Evolutionary conservation across 2,113 vertebrate species (phyloP).

Genomic region (Bettongia penicillata): DNA sequence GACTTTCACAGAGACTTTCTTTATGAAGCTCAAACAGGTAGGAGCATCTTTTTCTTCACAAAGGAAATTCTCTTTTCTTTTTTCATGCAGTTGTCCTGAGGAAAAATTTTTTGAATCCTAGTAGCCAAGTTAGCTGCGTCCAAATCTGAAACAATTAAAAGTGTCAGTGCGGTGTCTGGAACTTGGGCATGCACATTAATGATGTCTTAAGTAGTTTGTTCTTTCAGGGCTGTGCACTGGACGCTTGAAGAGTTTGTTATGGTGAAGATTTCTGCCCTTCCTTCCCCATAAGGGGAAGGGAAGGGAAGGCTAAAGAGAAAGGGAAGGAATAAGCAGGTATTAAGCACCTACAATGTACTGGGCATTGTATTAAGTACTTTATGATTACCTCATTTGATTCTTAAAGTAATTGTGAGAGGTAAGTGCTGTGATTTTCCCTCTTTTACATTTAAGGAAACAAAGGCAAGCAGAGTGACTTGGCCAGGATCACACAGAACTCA

Average conservation of each 20-base stretch:
- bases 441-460: background rate
- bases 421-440: background rate
- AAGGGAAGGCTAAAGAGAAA: background rate
- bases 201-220: background rate
- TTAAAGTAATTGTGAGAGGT: background rate
- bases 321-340: background rate
- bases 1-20: constrained; percentile 95
- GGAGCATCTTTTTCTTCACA: background rate
- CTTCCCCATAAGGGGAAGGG: background rate
- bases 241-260: background rate
- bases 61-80: background rate
- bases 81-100: constrained; percentile 13
- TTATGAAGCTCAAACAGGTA: constrained; percentile 97
- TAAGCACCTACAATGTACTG: background rate
- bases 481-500: background rate
- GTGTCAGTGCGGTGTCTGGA: constrained; percentile 3
- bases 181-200: background rate
- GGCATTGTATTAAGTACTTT: background rate
- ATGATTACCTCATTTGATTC: background rate
- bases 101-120: constrained; percentile 11
- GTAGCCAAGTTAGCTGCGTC: background rate
- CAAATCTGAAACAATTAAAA: constrained; percentile 18
- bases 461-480: background rate
- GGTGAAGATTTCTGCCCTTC: background rate
- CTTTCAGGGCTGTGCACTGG: background rate